Base-by-base conservation (phyloP, 2,888 invertebrate species). In the Belgica antarctica region DNA sequence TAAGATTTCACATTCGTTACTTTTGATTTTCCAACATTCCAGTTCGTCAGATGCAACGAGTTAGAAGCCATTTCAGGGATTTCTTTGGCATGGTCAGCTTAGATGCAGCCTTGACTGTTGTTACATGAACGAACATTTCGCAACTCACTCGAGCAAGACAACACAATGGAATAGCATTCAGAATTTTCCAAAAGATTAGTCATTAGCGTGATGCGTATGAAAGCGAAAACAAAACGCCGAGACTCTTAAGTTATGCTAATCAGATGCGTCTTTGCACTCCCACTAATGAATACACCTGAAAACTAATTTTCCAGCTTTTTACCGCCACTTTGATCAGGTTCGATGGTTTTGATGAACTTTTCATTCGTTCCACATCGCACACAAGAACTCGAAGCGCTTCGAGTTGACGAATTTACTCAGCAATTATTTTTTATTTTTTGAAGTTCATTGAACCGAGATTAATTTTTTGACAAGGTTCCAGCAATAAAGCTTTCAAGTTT, bases 151-250 rank as follows among this genome's bases (percentile, higher is more conserved):
- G 41, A n/a, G 41, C 17, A 52, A 52, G 17, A 52, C 2, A n/a
- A 52, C 5, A 52, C 52, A 52, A 52, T 52, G 5, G 22, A 52
- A n/a, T 22, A 17, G 22, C 52, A 52, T 52, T 52, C 52, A 52
- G 22, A 52, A 52, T 52, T 52, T n/a, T 22, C 22, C 52, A 52
- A 52, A 52, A 52, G 12, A 31, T 8, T 31, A 31, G 12, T 8
- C 34, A 12, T 31, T 12, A 5, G 34, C 5, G 34, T 8, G 34
- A 8, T 31, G 34, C 5, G 34, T 12, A 12, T 12, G 34, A 31
- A 31, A 31, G 12, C 12, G 34, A 31, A 31, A 8, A 31, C 12
- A 31, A 31, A 31, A 31, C 34, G 34, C 34, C 34, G 12, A 5
- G 34, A 5, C 34, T 5, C 34, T 31, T 12, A 5, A 12, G 12